phyloP scores from a whole-genome alignment of 2,113 vertebrate genomes.

The Tragelaphus strepsiceros region DNA sequence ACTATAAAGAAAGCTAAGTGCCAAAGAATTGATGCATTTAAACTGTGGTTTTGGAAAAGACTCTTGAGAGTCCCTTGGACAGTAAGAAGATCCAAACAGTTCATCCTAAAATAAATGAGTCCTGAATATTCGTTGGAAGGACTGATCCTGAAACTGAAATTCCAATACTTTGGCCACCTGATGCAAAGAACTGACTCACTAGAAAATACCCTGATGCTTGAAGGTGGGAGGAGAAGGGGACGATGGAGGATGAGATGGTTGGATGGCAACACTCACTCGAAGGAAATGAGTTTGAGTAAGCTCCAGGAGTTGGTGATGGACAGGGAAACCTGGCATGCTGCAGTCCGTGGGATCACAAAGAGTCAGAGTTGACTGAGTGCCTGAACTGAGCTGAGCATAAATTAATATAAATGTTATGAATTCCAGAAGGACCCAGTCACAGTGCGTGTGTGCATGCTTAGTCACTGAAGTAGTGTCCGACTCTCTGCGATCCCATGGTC shows the following conservation, averaged over 20 bases:
- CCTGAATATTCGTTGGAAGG: not conserved
- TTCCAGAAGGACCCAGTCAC: not conserved
- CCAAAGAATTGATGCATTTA: not conserved
- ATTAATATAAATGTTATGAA: not conserved
- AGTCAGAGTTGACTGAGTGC: not conserved
- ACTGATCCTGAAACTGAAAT: not conserved
- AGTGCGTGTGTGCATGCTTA: not conserved
- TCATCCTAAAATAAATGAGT: not conserved
- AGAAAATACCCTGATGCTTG: not conserved
- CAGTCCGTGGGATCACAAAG: not conserved
- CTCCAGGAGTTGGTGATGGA: not conserved
- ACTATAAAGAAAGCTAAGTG: not conserved
- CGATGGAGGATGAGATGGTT: not conserved
- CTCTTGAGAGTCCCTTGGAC: not conserved
- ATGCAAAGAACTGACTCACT: not conserved
- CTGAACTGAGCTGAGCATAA: not conserved
- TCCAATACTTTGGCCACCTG: not conserved
- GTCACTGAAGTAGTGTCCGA: not conserved
- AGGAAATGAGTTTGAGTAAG: not conserved
- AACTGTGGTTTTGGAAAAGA: not conserved
- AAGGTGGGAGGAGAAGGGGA: not conserved
- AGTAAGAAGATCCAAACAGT: not conserved
- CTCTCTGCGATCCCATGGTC: not conserved
- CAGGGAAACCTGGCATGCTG: not conserved
- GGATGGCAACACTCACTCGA: not conserved